A percentile compares a stretch with the other conserved stretches of the same genome.
Evolutionary conservation across 2,888 invertebrate genomes (phyloP).

Genomic region (Idaea dimidiata): DNA sequence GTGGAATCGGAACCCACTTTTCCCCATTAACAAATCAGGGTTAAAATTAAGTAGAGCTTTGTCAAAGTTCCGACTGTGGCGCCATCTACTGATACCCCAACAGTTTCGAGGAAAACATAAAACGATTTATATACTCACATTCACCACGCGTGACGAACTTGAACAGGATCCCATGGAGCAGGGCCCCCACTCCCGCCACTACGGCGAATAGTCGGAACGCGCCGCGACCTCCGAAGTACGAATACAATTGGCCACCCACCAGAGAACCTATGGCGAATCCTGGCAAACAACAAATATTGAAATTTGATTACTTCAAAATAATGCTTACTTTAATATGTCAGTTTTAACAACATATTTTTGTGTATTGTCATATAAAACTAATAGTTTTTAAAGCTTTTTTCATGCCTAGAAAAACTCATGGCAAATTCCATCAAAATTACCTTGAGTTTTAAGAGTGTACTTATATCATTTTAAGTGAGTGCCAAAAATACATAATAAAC

Average conservation of each 20-base stretch:
- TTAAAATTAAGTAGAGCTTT: not conserved
- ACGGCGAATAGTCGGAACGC: slow-evolving; percentile 58
- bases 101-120: no score
- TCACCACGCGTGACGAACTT: slow-evolving; percentile 24
- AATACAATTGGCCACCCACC: slow-evolving; percentile 86
- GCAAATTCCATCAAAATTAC: no score
- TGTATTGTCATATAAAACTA: no score
- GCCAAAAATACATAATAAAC: no score
- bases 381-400: no score
- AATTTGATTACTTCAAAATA: not conserved
- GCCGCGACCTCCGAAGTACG: slow-evolving; percentile 80
- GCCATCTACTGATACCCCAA: not conserved
- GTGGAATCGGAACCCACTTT: not conserved
- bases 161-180: slow-evolving; percentile 45
- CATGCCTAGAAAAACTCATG: no score
- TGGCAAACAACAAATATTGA: slow-evolving; percentile 37
- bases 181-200: slow-evolving; percentile 42
- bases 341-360: no score
- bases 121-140: slow-evolving; percentile 11
- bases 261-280: slow-evolving; percentile 90
- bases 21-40: no score
- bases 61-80: not conserved
- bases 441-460: no score
- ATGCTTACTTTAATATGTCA: no score
- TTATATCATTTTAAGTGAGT: no score